phyloP scores from a whole-genome alignment of 2,888 invertebrate species.

The Beris chalybata region DNA sequence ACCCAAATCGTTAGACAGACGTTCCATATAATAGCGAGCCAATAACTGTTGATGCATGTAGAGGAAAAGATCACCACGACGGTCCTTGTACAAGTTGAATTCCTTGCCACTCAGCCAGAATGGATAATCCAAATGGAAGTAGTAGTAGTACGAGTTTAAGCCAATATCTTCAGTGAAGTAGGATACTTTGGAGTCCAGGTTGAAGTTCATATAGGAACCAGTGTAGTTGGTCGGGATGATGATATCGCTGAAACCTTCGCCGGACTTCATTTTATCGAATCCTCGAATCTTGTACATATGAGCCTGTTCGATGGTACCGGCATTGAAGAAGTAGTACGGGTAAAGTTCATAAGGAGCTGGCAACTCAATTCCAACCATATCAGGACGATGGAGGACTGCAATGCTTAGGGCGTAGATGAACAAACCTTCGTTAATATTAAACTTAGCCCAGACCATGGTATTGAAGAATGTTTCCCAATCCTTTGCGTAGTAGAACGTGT shows the following conservation, averaged over 20 bases:
- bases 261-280: constrained; percentile 50
- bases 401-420: constrained; percentile 64
- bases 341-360: constrained; percentile 67
- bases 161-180: constrained; percentile 75
- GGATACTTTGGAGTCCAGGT: constrained; percentile 62
- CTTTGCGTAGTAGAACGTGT: constrained; percentile 67
- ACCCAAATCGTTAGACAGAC: constrained; percentile 65
- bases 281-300: constrained; percentile 57
- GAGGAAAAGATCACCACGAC: constrained; percentile 68
- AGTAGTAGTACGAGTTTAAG: constrained; percentile 68
- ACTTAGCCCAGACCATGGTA: constrained; percentile 66
- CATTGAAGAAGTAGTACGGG: constrained; percentile 65
- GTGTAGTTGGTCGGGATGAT: constrained; percentile 64
- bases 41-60: constrained; percentile 68
- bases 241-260: constrained; percentile 52
- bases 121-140: constrained; percentile 64
- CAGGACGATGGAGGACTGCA: constrained; percentile 62
- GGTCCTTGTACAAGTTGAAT: constrained; percentile 58
- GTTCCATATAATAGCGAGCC: constrained; percentile 71
- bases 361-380: constrained; percentile 60
- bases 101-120: constrained; percentile 65
- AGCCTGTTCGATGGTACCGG: constrained; percentile 57
- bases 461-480: constrained; percentile 69
- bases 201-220: constrained; percentile 58
- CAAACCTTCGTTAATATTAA: constrained; percentile 62